Evolutionary conservation across 1,140 invertebrate genomes (phyloP), one percentile per base, ranked within the genome.

Genomic region (Drosophila serrata): DNA sequence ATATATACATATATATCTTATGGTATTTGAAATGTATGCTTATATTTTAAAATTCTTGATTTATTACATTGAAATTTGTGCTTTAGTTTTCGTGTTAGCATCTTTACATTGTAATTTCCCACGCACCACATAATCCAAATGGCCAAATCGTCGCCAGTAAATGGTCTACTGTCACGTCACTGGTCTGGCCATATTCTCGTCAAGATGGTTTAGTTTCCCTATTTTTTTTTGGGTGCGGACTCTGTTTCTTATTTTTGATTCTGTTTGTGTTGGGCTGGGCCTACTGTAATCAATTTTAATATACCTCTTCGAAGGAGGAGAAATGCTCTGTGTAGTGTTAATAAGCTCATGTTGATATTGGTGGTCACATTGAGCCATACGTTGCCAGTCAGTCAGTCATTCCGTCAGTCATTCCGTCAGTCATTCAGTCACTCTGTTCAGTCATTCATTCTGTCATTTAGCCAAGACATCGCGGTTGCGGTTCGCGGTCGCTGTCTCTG

Each of bases 131-230:
- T 68, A 81, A 61, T 56, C 55, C 61, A 75, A 86, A 86, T 86
- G 82, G 64, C 84, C 84, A 86, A 86, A 63, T 86, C 88, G 82
- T 86, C 82, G 82, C 84, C 75, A 82, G 75, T 73, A 65, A 86
- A 86, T 86, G 82, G 79, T 60, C 80, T 72, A 65, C 84, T 79
- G 82, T 88, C 82, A 86, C 82, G 82, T 86, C 79, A 86, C 62
- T 69, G 53, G 62, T 31, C 59, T 74, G 63, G 64, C 33, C 40
- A 56, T 69, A 67, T 57, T 53, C 35, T 27, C 37, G 33, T 46
- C 43, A 49, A 42, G 53, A 64, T 69, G 40, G 46, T 43, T 60
- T 13, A n/a, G 55, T 48, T 42, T 12, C 19, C 5, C 3, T 40
- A n/a, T 42, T 9, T 4, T 12, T 24, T 27, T 39, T 46, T 35